These are phyloP conservation scores for Prorops nasuta DNA, from an alignment of 1,140 invertebrate species.

Conservation along the genomic window DNA sequence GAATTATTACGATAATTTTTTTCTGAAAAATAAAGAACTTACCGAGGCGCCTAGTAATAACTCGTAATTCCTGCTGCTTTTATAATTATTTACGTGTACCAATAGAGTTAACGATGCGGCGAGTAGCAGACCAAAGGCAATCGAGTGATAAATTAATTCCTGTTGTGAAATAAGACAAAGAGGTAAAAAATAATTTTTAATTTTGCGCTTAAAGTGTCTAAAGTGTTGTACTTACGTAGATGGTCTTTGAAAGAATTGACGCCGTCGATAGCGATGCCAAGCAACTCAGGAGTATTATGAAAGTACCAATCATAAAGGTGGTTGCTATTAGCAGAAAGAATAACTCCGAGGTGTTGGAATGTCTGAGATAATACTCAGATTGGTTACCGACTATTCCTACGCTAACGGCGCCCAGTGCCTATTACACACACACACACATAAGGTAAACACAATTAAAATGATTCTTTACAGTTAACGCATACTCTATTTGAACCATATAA, in stretches of 20 bases:
- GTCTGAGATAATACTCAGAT: conserved; percentile 41
- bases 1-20: neutral
- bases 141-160: conserved; percentile 77
- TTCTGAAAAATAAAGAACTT: conserved; percentile 45
- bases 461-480: conserved; percentile 1
- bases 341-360: conserved; percentile 50
- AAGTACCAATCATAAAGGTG: conserved; percentile 75
- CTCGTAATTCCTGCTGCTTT: conserved; percentile 59
- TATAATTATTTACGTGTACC: conserved; percentile 59
- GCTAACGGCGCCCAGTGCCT: conserved; percentile 72
- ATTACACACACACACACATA: conserved; percentile 47
- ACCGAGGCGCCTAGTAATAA: conserved; percentile 67
- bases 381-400: conserved; percentile 69
- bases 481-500: no score
- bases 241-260: conserved; percentile 77
- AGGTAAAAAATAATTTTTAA: conserved; percentile 1
- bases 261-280: conserved; percentile 73
- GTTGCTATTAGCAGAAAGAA: conserved; percentile 73
- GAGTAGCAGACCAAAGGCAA: conserved; percentile 69
- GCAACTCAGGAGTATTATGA: conserved; percentile 71
- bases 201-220: neutral
- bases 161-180: conserved; percentile 46
- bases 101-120: conserved; percentile 66
- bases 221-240: conserved; percentile 70
- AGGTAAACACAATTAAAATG: neutral